Conservation (phyloP, 2,113 vertebrate species). For the Martes martes region DNA sequence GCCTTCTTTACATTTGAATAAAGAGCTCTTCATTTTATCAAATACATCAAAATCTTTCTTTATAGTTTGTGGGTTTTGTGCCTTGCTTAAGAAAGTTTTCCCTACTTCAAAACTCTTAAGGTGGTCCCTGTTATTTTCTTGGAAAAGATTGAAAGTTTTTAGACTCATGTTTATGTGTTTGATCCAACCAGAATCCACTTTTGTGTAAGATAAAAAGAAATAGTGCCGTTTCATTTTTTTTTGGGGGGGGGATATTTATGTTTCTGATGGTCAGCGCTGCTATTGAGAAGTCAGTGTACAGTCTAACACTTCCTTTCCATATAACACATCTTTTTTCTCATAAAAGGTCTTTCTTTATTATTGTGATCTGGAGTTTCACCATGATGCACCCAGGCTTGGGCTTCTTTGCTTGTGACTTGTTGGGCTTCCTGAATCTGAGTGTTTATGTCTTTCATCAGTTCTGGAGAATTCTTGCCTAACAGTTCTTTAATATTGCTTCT, state of each 20-base stretch:
- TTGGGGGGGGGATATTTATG: background rate
- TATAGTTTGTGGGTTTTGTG: background rate
- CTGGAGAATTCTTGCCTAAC: background rate
- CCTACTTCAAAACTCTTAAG: background rate
- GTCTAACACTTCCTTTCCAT: background rate
- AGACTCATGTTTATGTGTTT: background rate
- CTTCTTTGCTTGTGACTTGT: background rate
- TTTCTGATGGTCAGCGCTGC: background rate
- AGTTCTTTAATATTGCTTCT: background rate
- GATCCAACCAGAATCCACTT: background rate
- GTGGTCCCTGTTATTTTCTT: background rate
- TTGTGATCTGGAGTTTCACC: background rate
- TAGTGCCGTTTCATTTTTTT: background rate
- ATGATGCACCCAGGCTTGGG: background rate
- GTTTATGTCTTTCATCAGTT: background rate
- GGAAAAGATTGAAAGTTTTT: background rate
- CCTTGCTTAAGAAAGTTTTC: background rate
- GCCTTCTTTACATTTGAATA: background rate
- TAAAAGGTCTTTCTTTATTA: background rate
- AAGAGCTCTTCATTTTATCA: background rate
- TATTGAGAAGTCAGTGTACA: background rate
- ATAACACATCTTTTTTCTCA: background rate
- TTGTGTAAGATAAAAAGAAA: background rate
- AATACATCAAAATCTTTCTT: background rate
- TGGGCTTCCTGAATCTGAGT: background rate